Conservation (phyloP, 1,140 invertebrate genomes). For the Procambarus clarkii region DNA sequence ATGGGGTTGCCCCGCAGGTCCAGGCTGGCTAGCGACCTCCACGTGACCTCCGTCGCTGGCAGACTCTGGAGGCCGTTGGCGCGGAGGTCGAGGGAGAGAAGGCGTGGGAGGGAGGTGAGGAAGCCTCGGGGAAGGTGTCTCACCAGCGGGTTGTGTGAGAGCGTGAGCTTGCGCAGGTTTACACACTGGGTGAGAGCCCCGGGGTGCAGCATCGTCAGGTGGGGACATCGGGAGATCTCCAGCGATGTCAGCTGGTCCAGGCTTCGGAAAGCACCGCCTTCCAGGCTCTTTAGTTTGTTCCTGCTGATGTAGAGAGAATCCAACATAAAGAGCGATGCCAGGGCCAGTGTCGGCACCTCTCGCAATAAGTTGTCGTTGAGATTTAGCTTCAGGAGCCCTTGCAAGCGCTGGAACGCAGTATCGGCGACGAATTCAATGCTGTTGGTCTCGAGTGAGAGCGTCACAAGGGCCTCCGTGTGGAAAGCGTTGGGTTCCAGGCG, state of each 20-base stretch:
- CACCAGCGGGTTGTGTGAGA: constrained; percentile 85
- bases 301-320: constrained; percentile 65
- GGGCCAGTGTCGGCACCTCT: constrained; percentile 58
- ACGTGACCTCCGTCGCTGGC: constrained; percentile 76
- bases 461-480: constrained; percentile 1
- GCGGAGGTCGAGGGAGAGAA: constrained; percentile 84
- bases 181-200: constrained; percentile 59
- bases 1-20: constrained; percentile 87
- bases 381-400: constrained; percentile 53
- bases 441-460: constrained; percentile 67
- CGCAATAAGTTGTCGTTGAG: constrained; percentile 69
- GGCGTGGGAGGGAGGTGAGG: constrained; percentile 76
- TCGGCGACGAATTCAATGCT: constrained; percentile 64
- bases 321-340: constrained; percentile 45
- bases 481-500: constrained; percentile 60
- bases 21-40: constrained; percentile 72
- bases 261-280: constrained; percentile 57
- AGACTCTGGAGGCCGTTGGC: constrained; percentile 86
- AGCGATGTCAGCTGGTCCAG: constrained; percentile 52
- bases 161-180: constrained; percentile 82
- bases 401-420: constrained; percentile 43
- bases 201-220: constrained; percentile 45
- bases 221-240: constrained; percentile 67
- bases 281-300: constrained; percentile 65
- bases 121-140: constrained; percentile 79